Percentiles rank a stretch among this genome's conserved stretches.
Conservation (phyloP, 2,888 invertebrate species). For the Spodoptera picta region DNA sequence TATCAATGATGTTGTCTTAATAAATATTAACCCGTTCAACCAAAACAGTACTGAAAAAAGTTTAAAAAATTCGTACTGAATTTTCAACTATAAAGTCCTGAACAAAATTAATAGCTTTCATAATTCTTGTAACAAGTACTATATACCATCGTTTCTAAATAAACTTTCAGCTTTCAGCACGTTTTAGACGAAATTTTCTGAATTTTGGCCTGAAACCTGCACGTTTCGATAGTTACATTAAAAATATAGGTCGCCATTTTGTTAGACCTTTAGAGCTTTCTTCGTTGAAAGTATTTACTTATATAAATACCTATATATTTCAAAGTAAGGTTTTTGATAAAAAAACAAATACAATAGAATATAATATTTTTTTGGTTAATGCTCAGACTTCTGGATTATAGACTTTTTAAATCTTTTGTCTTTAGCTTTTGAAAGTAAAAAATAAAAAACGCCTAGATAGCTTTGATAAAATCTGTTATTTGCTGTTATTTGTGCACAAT, state of each 20-base stretch:
- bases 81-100: constrained; percentile 44
- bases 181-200: constrained; percentile 14
- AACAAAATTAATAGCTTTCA: constrained; percentile 55
- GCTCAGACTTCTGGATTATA: too few relatives aligned
- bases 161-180: constrained; percentile 35
- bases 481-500: too few relatives aligned
- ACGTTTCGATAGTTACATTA: constrained; percentile 21
- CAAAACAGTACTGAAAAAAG: constrained; percentile 28
- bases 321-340: too few relatives aligned
- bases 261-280: constrained; percentile 1
- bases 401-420: too few relatives aligned
- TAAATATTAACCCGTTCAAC: constrained; percentile 12
- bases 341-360: too few relatives aligned
- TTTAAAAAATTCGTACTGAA: constrained; percentile 37
- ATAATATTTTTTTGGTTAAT: too few relatives aligned
- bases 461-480: too few relatives aligned
- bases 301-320: constrained; percentile 6
- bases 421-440: too few relatives aligned
- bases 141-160: constrained; percentile 15
- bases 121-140: constrained; percentile 42
- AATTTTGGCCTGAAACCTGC: constrained; percentile 1
- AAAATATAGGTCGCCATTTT: constrained; percentile 2
- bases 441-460: too few relatives aligned
- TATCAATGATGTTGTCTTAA: background rate
- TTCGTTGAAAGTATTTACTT: background rate